Evolutionary conservation across 1,140 invertebrate species (phyloP).

Genomic region (Neotoxoptera formosana): DNA sequence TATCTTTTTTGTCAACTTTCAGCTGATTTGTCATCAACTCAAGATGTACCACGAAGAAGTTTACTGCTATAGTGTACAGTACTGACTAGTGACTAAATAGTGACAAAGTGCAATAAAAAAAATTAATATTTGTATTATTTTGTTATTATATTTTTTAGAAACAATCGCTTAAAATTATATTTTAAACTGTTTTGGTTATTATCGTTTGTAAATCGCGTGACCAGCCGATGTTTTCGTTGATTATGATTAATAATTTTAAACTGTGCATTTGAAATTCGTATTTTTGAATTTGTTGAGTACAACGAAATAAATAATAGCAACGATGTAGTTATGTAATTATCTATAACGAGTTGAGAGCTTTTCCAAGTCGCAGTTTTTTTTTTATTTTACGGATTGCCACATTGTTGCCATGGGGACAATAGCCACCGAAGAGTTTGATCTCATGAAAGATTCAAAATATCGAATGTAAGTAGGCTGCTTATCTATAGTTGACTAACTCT

Average conservation of each 20-base stretch:
- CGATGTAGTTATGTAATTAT: slow-evolving; percentile 34
- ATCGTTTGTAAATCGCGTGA: background rate
- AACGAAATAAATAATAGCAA: background rate
- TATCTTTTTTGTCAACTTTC: slow-evolving; percentile 48
- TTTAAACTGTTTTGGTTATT: background rate
- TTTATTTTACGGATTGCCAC: background rate
- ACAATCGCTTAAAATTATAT: slow-evolving; percentile 23
- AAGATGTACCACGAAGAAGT: slow-evolving; percentile 56
- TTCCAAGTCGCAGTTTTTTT: background rate
- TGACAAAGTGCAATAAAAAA: slow-evolving; percentile 54
- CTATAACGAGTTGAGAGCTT: background rate
- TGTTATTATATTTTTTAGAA: slow-evolving; percentile 43
- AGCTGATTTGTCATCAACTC: slow-evolving; percentile 56
- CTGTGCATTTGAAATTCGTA: background rate
- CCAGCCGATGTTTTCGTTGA: background rate
- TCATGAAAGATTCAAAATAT: slow-evolving; percentile 55
- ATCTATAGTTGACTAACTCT: background rate
- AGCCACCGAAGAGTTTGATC: slow-evolving; percentile 62
- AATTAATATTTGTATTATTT: slow-evolving; percentile 28
- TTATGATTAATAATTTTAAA: slow-evolving; percentile 27
- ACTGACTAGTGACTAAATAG: slow-evolving; percentile 49
- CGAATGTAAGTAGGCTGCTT: slow-evolving; percentile 45
- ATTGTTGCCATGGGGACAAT: slow-evolving; percentile 64
- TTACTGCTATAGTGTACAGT: slow-evolving; percentile 50
- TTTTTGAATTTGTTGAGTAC: slow-evolving; percentile 30